phyloP scores from a whole-genome alignment of 2,113 vertebrate species.

The Copsychus sechellarum region DNA sequence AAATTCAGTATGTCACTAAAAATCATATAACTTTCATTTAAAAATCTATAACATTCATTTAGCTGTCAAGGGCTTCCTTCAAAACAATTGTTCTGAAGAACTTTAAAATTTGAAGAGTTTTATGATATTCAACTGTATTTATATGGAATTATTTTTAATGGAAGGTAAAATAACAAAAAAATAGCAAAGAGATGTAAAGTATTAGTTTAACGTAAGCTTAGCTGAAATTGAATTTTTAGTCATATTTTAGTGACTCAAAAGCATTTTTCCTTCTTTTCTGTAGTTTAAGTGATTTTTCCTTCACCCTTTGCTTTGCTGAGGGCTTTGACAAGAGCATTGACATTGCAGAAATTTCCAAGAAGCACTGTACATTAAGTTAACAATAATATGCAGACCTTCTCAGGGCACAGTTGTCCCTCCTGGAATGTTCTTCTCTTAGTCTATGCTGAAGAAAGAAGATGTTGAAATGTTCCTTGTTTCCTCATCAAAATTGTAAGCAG shows the following conservation, averaged over 20 bases:
- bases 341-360: neutral
- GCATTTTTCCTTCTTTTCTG: neutral
- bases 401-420: neutral
- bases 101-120: slow-evolving; percentile 65
- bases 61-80: slow-evolving; percentile 58
- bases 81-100: slow-evolving; percentile 68
- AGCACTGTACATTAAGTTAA: neutral
- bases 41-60: slow-evolving; percentile 65
- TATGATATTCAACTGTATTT: slow-evolving; percentile 55
- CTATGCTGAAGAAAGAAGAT: neutral
- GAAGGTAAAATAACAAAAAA: slow-evolving; percentile 63
- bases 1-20: slow-evolving; percentile 70
- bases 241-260: neutral
- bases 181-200: neutral
- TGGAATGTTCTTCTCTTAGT: neutral
- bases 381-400: slow-evolving; percentile 1
- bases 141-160: slow-evolving; percentile 52
- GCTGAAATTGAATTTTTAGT: slow-evolving; percentile 26
- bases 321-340: neutral
- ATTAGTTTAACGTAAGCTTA: neutral
- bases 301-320: neutral
- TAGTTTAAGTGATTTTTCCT: neutral
- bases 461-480: neutral
- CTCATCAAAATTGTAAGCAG: neutral
- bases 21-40: slow-evolving; percentile 66